phyloP scores from a whole-genome alignment of 2,113 vertebrate genomes.

The Amblyornis subalaris region DNA sequence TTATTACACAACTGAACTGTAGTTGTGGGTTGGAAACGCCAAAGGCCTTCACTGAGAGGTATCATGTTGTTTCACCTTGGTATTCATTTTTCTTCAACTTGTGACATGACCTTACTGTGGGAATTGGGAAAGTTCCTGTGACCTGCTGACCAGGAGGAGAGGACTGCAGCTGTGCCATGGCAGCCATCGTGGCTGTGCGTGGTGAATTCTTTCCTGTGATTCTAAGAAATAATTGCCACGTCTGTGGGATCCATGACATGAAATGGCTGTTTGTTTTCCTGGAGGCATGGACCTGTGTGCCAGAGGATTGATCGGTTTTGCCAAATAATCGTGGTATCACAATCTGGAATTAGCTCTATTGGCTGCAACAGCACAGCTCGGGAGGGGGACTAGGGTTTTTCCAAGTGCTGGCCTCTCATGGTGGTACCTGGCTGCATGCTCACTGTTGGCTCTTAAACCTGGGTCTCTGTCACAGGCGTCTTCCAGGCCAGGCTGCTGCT shows the following conservation, averaged over 20 bases:
- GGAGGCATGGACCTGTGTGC: background rate
- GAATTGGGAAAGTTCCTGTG: background rate
- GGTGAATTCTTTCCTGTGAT: background rate
- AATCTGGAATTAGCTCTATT: background rate
- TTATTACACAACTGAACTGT: background rate
- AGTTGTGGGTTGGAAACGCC: background rate
- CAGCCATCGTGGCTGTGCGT: background rate
- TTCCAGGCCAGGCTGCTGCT: background rate
- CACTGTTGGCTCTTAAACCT: accelerated
- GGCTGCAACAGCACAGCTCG: background rate
- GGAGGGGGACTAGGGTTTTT: background rate
- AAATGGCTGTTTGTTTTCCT: background rate
- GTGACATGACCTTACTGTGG: background rate
- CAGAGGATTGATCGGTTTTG: background rate
- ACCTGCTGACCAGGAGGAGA: background rate
- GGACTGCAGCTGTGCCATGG: background rate
- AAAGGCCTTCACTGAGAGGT: background rate
- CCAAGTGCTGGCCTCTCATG: background rate
- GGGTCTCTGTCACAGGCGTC: accelerated
- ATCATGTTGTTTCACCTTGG: accelerated
- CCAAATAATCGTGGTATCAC: background rate
- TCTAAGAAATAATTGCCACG: background rate
- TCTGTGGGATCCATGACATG: background rate
- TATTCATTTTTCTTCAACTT: background rate
- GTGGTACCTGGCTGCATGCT: background rate